These are phyloP conservation scores for Murina feae DNA, from an alignment of 2,113 vertebrate genomes.

Conservation along the genomic window DNA sequence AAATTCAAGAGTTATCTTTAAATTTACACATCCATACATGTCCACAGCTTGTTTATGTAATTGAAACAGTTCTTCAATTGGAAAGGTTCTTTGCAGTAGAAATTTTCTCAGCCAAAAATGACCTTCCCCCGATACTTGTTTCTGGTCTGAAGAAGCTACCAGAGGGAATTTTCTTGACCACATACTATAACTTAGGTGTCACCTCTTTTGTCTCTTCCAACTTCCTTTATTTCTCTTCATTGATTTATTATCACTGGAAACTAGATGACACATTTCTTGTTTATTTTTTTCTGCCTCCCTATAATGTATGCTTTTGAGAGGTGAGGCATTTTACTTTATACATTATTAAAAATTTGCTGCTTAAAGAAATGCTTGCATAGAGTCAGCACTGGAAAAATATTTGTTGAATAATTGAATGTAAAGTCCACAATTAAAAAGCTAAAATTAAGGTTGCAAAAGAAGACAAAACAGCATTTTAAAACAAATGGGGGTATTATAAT, in stretches of 20 bases:
- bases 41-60: background rate
- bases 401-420: background rate
- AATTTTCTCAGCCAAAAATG: background rate
- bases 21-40: background rate
- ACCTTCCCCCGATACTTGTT: background rate
- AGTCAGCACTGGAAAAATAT: background rate
- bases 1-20: constrained; percentile 15
- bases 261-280: background rate
- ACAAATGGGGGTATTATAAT: background rate
- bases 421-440: background rate
- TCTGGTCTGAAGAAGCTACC: background rate
- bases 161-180: background rate
- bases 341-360: background rate
- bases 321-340: background rate
- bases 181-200: background rate
- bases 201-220: background rate
- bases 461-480: background rate
- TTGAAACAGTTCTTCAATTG: background rate
- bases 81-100: background rate
- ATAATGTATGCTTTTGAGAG: background rate
- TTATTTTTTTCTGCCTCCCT: background rate
- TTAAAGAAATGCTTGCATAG: background rate
- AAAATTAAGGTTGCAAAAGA: background rate
- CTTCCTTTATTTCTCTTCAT: background rate
- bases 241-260: background rate